A percentile compares a stretch with the other conserved stretches of the same genome.
phyloP scores from a whole-genome alignment of 2,797 vertebrate species.

The Martes flavigula region DNA sequence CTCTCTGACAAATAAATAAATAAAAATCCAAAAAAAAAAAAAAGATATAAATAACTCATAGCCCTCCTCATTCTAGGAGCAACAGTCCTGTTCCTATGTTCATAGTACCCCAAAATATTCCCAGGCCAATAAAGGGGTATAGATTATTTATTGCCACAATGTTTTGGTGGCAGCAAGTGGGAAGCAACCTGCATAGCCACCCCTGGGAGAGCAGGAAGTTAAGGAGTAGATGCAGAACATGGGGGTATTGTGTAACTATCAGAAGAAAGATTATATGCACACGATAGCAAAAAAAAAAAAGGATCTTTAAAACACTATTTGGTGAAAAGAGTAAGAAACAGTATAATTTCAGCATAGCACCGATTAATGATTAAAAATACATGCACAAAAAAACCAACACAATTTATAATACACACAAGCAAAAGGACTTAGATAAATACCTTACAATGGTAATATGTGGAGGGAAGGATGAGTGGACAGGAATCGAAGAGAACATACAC shows the following conservation, averaged over 20 bases:
- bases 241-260: not conserved
- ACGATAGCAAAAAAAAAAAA: no score
- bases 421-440: not conserved
- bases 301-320: not conserved
- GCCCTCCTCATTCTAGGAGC: not conserved
- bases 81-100: not conserved
- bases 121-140: not conserved
- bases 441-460: not conserved
- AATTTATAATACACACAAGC: not conserved
- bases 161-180: not conserved
- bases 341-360: not conserved
- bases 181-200: not conserved
- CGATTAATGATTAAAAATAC: not conserved
- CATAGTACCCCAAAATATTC: not conserved
- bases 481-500: not conserved
- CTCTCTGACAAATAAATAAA: no score
- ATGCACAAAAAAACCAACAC: not conserved
- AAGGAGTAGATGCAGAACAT: not conserved
- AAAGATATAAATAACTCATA: not conserved
- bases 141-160: not conserved
- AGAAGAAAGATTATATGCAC: not conserved
- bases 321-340: not conserved
- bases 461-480: not conserved
- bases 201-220: not conserved
- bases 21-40: no score